A percentile compares a stretch with the other conserved stretches of the same genome.
Conservation (phyloP, 2,113 vertebrate genomes). For the Tragelaphus strepsiceros region DNA sequence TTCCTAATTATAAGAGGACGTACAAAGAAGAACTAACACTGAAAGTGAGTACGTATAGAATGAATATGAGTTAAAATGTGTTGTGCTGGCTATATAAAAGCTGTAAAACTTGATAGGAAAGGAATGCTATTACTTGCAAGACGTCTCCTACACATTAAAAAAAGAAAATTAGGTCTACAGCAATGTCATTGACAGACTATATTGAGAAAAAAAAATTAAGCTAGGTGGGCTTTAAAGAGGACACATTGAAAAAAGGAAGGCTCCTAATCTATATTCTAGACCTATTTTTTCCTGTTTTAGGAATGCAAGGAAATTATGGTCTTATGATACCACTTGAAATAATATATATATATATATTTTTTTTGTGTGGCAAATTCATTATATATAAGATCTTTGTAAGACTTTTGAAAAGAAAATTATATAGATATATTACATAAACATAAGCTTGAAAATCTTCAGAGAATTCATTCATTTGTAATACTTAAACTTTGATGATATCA, state of each 20-base stretch:
- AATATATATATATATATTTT: background rate
- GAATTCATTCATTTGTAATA: constrained; percentile 69
- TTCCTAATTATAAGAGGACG: constrained; percentile 80
- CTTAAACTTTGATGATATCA: constrained; percentile 70
- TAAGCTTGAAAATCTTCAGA: constrained; percentile 58
- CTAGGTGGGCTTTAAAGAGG: constrained; percentile 59
- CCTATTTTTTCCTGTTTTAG: constrained; percentile 52
- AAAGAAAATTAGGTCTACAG: constrained; percentile 40
- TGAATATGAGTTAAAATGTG: constrained; percentile 80
- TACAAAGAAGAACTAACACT: constrained; percentile 78
- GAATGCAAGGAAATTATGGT: constrained; percentile 38
- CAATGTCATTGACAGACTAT: constrained; percentile 69
- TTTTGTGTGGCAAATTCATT: background rate
- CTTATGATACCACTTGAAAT: background rate
- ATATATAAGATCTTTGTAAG: background rate
- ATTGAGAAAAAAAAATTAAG: background rate
- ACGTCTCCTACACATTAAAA: constrained; percentile 66
- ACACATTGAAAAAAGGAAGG: constrained; percentile 7
- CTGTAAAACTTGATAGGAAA: constrained; percentile 81
- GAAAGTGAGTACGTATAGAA: constrained; percentile 76
- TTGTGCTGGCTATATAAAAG: constrained; percentile 76
- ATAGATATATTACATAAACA: background rate
- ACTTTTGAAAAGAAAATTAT: constrained; percentile 1
- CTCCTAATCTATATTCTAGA: constrained; percentile 44
- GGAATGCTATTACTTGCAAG: constrained; percentile 74